phyloP scores from a whole-genome alignment of 2,797 vertebrate species.

The Parauchenoglanis punctatus region DNA sequence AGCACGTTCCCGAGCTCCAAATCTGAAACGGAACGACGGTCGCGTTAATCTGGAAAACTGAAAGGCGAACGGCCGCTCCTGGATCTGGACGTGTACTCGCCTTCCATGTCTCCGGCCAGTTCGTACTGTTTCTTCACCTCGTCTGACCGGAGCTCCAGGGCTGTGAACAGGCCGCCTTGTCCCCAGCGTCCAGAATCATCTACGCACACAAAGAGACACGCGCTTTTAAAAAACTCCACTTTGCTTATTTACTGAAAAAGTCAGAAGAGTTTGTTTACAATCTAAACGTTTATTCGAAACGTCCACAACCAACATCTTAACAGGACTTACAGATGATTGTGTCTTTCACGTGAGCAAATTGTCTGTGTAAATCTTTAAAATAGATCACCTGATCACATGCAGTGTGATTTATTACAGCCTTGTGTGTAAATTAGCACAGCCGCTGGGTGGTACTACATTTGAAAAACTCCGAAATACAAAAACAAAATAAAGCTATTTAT shows the following conservation, averaged over 20 bases:
- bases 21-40: constrained; percentile 72
- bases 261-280: neutral
- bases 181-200: constrained; percentile 92
- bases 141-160: constrained; percentile 83
- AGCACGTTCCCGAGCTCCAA: constrained; percentile 85
- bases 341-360: neutral
- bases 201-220: constrained; percentile 55
- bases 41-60: neutral
- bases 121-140: constrained; percentile 86
- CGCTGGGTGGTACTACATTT: no score
- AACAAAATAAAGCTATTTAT: neutral
- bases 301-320: neutral
- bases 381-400: no score
- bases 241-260: neutral
- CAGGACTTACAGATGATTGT: neutral
- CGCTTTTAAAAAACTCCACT: neutral
- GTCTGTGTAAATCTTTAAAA: neutral
- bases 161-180: constrained; percentile 89
- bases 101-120: constrained; percentile 90
- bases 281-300: neutral
- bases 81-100: constrained; percentile 62
- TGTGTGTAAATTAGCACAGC: neutral
- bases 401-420: neutral
- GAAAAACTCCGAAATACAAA: neutral
- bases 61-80: no score